Conservation (phyloP, 2,888 invertebrate genomes). For the Sminthurides aquaticus region DNA sequence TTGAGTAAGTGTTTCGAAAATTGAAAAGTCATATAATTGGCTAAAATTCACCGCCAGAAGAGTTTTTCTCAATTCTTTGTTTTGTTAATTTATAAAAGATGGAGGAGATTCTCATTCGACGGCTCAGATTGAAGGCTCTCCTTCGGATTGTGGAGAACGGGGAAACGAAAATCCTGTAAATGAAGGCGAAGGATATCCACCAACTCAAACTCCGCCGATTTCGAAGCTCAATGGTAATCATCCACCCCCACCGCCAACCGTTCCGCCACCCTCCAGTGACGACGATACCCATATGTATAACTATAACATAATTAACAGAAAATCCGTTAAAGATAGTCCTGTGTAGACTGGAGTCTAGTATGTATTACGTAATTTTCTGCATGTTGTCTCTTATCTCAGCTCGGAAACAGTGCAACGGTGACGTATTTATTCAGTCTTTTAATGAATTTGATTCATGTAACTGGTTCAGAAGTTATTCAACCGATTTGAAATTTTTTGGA, state of each 20-base stretch:
- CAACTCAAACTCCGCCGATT: constrained; percentile 31
- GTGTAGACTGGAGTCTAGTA: too few relatives aligned
- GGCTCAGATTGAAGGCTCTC: constrained; percentile 39
- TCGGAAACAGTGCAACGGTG: too few relatives aligned
- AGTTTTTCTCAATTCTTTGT: constrained; percentile 26
- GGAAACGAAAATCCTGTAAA: constrained; percentile 37
- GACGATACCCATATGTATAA: constrained; percentile 29
- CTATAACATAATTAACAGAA: constrained; percentile 39
- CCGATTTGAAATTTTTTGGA: too few relatives aligned
- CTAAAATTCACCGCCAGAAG: too few relatives aligned
- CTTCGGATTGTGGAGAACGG: constrained; percentile 37
- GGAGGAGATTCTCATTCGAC: constrained; percentile 42
- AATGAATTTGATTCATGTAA: too few relatives aligned
- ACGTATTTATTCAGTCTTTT: too few relatives aligned
- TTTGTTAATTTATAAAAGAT: constrained; percentile 18
- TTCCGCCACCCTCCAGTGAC: constrained; percentile 40
- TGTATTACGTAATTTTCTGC: too few relatives aligned
- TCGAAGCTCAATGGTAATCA: constrained; percentile 30
- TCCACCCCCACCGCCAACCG: constrained; percentile 40
- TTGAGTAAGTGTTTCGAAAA: background rate
- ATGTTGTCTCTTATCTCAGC: too few relatives aligned
- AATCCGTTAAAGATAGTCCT: constrained; percentile 43
- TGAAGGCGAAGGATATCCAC: constrained; percentile 33
- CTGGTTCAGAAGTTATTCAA: too few relatives aligned
- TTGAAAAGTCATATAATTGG: too few relatives aligned